Conservation (phyloP, 2,888 invertebrate species). For the Muscina levida region DNA sequence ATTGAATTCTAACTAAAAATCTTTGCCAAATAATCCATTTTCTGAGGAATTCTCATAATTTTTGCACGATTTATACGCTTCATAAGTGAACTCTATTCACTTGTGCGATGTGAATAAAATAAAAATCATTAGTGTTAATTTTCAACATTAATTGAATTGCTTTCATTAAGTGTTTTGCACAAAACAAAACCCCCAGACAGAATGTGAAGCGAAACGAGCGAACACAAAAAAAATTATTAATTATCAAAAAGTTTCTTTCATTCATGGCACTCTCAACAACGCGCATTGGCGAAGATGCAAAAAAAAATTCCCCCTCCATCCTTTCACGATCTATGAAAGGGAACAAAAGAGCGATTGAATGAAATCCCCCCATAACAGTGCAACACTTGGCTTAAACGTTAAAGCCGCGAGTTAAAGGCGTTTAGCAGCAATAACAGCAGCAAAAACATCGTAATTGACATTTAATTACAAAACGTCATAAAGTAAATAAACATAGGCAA, state of each 20-base stretch:
- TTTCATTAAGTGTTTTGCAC: slow-evolving; percentile 60
- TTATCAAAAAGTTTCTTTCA: slow-evolving; percentile 58
- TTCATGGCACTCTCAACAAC: slow-evolving; percentile 42
- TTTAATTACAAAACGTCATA: slow-evolving; percentile 61
- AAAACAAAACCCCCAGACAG: slow-evolving; percentile 20
- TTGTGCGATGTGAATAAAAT: slow-evolving; percentile 23
- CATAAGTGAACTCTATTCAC: slow-evolving; percentile 33
- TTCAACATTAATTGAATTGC: slow-evolving; percentile 63
- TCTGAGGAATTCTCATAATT: slow-evolving; percentile 17
- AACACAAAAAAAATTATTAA: slow-evolving; percentile 51
- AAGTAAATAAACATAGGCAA: slow-evolving; percentile 29
- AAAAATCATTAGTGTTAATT: slow-evolving; percentile 62
- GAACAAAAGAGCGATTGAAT: slow-evolving; percentile 61
- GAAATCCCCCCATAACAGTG: slow-evolving; percentile 34
- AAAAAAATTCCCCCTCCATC: slow-evolving; percentile 58
- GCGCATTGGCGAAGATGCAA: neutral
- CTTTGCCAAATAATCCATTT: no score
- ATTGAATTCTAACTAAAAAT: no score
- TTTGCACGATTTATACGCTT: neutral
- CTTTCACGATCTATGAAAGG: slow-evolving; percentile 52
- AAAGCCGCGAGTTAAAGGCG: slow-evolving; percentile 35
- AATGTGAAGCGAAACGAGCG: slow-evolving; percentile 12
- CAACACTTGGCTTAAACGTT: slow-evolving; percentile 61
- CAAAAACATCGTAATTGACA: slow-evolving; percentile 62
- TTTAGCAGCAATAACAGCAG: slow-evolving; percentile 26